Evolutionary conservation across 1,140 invertebrate species (phyloP).

Genomic region (Pogonognathellus flavescens): DNA sequence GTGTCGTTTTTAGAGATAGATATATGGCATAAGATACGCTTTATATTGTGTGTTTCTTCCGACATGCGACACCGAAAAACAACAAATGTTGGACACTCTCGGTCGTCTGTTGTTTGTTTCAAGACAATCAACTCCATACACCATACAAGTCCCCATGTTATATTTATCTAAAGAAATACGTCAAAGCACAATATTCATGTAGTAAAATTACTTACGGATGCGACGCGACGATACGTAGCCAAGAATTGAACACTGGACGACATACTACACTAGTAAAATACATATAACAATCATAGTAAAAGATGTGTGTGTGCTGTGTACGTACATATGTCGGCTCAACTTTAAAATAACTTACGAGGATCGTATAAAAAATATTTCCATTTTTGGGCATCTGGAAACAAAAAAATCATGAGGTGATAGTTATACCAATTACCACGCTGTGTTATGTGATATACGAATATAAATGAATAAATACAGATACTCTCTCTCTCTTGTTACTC

Average conservation of each 20-base stretch:
- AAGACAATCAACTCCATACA: slow-evolving; percentile 5
- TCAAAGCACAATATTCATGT: slow-evolving; percentile 1
- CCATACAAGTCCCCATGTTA: not conserved
- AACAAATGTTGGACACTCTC: slow-evolving; percentile 1
- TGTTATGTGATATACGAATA: slow-evolving; percentile 35
- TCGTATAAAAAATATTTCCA: slow-evolving; percentile 21
- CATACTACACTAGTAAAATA: not conserved
- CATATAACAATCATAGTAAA: not conserved
- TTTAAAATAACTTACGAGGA: slow-evolving; percentile 41
- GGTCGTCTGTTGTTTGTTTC: slow-evolving; percentile 8
- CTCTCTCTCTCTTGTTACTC: not conserved
- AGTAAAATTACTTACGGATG: not conserved
- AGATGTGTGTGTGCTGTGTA: too few relatives aligned
- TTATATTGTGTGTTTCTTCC: not conserved
- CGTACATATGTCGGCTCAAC: slow-evolving; percentile 26
- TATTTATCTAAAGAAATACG: too few relatives aligned
- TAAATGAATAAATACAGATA: not conserved
- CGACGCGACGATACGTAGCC: too few relatives aligned
- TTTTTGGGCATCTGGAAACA: slow-evolving; percentile 41
- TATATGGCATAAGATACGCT: too few relatives aligned
- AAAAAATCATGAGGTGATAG: slow-evolving; percentile 48
- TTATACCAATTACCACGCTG: slow-evolving; percentile 46
- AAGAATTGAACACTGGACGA: not conserved
- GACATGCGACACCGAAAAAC: slow-evolving; percentile 32
- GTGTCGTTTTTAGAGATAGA: not conserved